Evolutionary conservation across 2,113 vertebrate genomes (phyloP).

Genomic region (Stegastes partitus): DNA sequence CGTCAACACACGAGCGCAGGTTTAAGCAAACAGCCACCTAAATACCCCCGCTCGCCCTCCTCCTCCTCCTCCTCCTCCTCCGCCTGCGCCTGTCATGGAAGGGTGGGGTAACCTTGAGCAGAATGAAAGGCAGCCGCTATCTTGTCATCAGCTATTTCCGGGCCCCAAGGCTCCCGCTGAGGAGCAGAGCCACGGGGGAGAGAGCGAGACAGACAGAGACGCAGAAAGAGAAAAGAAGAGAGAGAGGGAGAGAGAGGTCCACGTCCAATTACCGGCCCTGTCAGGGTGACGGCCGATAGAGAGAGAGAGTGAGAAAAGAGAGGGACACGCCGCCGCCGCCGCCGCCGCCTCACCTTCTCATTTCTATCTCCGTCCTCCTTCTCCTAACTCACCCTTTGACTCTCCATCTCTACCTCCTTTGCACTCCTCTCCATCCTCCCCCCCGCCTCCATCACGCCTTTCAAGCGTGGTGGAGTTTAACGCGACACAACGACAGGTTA

Average conservation of each 20-base stretch:
- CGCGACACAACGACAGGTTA: constrained; percentile 79
- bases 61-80: not conserved
- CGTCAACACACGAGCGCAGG: constrained; percentile 36
- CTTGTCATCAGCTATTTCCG: constrained; percentile 88
- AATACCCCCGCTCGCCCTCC: not conserved
- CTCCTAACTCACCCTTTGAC: constrained; percentile 60
- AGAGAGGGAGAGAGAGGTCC: constrained; percentile 54
- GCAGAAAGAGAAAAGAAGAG: not conserved
- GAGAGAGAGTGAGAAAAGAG: constrained; percentile 40
- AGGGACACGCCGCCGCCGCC: constrained; percentile 39
- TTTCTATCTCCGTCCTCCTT: constrained; percentile 51
- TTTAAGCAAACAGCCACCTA: constrained; percentile 60
- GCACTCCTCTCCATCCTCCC: constrained; percentile 19
- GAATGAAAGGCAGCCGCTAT: constrained; percentile 86
- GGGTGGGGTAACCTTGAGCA: constrained; percentile 83
- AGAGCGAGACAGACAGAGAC: constrained; percentile 43
- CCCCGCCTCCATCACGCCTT: not conserved
- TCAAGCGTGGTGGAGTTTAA: constrained; percentile 58
- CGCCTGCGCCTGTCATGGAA: constrained; percentile 64
- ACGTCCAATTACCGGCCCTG: constrained; percentile 86
- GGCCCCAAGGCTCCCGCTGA: constrained; percentile 82
- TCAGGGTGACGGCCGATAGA: constrained; percentile 83
- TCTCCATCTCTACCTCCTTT: constrained; percentile 16
- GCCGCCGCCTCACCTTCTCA: constrained; percentile 52
- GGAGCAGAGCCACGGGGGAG: constrained; percentile 75